A percentile compares a stretch with the other conserved stretches of the same genome.
Conservation (phyloP, 2,113 vertebrate genomes). For the Gallinago paraguaiae region DNA sequence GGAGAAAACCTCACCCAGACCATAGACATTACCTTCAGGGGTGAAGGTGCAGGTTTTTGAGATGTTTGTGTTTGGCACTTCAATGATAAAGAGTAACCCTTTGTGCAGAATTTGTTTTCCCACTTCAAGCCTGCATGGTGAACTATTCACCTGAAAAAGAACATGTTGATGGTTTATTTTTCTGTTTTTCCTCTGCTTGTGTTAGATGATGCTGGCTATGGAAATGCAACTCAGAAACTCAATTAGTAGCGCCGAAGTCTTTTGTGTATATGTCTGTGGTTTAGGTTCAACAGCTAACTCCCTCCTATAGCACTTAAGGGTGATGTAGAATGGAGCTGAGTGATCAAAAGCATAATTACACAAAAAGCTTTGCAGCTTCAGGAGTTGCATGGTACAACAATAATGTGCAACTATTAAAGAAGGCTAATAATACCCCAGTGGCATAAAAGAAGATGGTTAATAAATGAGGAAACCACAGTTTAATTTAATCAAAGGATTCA, state of each 20-base stretch:
- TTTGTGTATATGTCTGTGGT: not conserved
- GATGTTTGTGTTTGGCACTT: not conserved
- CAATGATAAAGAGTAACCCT: not conserved
- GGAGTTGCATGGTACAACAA: not conserved
- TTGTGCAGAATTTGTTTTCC: not conserved
- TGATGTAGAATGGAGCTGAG: not conserved
- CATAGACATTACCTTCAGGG: slow-evolving; percentile 34
- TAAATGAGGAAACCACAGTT: not conserved
- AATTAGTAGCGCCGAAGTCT: not conserved
- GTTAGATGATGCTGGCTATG: not conserved
- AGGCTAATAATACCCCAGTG: not conserved
- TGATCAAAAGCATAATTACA: not conserved
- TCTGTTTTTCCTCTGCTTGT: not conserved
- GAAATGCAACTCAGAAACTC: not conserved
- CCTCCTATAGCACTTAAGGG: not conserved
- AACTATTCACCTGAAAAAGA: not conserved
- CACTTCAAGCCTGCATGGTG: not conserved
- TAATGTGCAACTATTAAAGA: not conserved
- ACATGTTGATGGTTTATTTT: not conserved
- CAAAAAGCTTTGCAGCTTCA: not conserved
- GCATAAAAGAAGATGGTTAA: not conserved
- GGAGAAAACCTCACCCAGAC: not conserved
- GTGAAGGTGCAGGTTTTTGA: not conserved
- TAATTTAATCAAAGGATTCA: not conserved
- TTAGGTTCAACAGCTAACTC: not conserved